Evolutionary conservation across 2,888 invertebrate species (phyloP), one percentile per base, ranked within the genome.

Genomic region (Syrphus vitripennis): DNA sequence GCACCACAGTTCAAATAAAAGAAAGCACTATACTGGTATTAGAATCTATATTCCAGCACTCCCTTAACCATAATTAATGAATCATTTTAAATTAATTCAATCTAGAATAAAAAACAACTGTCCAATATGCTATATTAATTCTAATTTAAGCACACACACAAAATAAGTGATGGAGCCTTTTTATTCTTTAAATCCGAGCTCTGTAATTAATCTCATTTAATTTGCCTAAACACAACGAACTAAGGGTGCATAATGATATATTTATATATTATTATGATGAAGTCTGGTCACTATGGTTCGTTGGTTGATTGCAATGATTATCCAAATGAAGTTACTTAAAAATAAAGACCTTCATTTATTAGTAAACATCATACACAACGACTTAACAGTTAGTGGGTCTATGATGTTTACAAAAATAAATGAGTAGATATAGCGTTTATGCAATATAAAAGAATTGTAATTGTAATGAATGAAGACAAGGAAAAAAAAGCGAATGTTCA

Each of bases 121-220:
- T 19, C 29, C 21, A 24, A 4, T 21, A 4, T 37, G 2, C n/a
- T 24, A 1, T 16, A 63, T 42, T 37, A 0, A 26, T 42, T 29
- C 16, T 5, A 42, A 63, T 42, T 10, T 45, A 29, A 29, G 37
- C 31, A 24, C 14, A 3, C n/a, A 29, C 12, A 29, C 16, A 31
- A 26, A n/a, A 26, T 31, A 71, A 77, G 29, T 72, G 53, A 83
- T 74, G 53, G 65, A 19, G 45, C 16, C 65, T 16, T 65, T 59
- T 69, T 12, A 72, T 75, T 50, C 61, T 9, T 70, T 67, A 84
- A 80, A 80, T 80, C 76, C 21, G 26, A 67, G 53, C 16, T 34
- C 12, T 69, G 69, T 72, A 86, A 86, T 86, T 86, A 86, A 86
- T 86, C 86, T 86, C 77, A 69, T 82, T 86, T 86, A 82, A 86